Conservation (phyloP, 2,113 vertebrate species). For the Rhinogobius similis region DNA sequence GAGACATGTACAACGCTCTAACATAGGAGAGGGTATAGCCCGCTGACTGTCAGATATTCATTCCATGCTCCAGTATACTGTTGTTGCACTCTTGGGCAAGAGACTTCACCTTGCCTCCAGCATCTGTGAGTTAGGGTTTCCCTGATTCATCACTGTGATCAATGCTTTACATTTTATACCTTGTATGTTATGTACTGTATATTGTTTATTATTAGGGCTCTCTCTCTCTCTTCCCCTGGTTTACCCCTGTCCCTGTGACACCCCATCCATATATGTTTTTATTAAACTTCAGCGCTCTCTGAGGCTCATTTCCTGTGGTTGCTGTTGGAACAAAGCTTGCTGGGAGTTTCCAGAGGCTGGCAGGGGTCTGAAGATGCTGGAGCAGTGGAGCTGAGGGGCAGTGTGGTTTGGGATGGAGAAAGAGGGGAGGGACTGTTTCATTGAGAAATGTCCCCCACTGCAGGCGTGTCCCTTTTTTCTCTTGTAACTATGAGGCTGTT, state of each 20-base stretch:
- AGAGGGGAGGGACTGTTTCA: slow-evolving; percentile 23
- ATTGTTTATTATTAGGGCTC: slow-evolving; percentile 48
- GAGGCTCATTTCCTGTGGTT: slow-evolving; percentile 80
- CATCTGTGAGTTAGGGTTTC: slow-evolving; percentile 77
- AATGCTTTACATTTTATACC: slow-evolving; percentile 56
- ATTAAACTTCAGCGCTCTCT: slow-evolving; percentile 81
- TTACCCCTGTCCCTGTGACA: slow-evolving; percentile 71
- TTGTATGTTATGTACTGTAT: too few species aligned
- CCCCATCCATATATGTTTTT: slow-evolving; percentile 82
- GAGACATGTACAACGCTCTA: slow-evolving; percentile 3
- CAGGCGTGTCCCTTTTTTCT: neutral
- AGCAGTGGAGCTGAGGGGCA: slow-evolving; percentile 35
- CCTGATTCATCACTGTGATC: slow-evolving; percentile 62
- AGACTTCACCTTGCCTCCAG: neutral
- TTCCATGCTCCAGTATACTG: too few species aligned
- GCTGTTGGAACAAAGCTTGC: slow-evolving; percentile 68
- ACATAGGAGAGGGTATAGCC: neutral
- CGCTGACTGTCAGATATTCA: too few species aligned
- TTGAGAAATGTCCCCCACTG: slow-evolving; percentile 23
- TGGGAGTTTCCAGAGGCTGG: slow-evolving; percentile 75
- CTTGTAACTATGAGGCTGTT: neutral
- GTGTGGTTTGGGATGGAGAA: slow-evolving; percentile 35
- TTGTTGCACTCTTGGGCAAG: too few species aligned
- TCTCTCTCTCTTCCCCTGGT: slow-evolving; percentile 29
- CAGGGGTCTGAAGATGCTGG: slow-evolving; percentile 62